Evolutionary conservation across 2,888 invertebrate species (phyloP).

Genomic region (Aleiodes leptofemur): DNA sequence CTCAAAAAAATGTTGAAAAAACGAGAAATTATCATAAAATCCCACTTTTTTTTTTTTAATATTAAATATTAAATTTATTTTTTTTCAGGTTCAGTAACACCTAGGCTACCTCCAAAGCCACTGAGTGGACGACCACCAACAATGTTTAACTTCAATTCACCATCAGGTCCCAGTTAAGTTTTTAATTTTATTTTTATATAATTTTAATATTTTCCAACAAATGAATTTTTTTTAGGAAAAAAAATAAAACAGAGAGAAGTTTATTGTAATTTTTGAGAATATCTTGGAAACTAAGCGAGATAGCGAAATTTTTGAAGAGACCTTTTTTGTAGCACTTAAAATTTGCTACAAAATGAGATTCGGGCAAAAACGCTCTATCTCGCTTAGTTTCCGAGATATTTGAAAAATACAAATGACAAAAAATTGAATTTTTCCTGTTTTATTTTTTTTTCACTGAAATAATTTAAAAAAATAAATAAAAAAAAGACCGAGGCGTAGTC

Average conservation of each 20-base stretch:
- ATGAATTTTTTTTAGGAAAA: not conserved
- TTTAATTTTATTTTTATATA: conserved; percentile 21
- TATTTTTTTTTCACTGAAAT: too few species aligned
- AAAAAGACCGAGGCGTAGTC: too few species aligned
- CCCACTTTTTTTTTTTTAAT: too few species aligned
- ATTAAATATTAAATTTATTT: conserved; percentile 16
- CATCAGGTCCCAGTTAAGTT: conserved; percentile 71
- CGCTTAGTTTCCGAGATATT: too few species aligned
- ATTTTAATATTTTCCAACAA: conserved; percentile 1
- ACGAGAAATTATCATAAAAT: too few species aligned
- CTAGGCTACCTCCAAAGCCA: conserved; percentile 73
- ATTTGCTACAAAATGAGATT: conserved; percentile 34
- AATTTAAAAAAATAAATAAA: too few species aligned
- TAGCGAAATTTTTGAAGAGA: not conserved
- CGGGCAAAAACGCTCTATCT: too few species aligned
- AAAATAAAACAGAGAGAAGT: too few species aligned
- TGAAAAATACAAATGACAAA: too few species aligned
- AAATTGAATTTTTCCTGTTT: too few species aligned
- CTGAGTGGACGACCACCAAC: conserved; percentile 71
- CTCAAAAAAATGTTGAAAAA: too few species aligned
- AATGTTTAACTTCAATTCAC: conserved; percentile 73
- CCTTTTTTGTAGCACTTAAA: not conserved
- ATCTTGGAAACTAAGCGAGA: not conserved
- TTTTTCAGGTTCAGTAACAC: conserved; percentile 70
- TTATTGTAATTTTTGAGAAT: conserved; percentile 11